phyloP scores from a whole-genome alignment of 2,113 vertebrate genomes.

The Todiramphus chloris region DNA sequence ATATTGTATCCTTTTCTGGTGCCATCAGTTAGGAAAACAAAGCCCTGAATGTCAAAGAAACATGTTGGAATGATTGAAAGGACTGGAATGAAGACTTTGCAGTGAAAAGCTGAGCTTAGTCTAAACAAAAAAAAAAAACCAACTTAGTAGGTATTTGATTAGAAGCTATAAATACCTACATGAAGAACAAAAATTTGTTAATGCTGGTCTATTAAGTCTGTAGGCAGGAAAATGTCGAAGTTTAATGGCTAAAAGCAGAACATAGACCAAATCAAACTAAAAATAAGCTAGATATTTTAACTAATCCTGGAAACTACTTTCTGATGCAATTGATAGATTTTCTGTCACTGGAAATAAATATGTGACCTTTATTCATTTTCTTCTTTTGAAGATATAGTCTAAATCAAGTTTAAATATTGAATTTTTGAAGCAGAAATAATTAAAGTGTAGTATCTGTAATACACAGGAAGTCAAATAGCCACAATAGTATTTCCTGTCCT shows the following conservation, averaged over 20 bases:
- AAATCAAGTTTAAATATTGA: conserved; percentile 49
- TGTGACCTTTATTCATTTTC: conserved; percentile 48
- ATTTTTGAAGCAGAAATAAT: conserved; percentile 54
- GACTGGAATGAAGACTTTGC: neutral
- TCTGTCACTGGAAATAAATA: conserved; percentile 50
- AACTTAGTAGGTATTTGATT: neutral
- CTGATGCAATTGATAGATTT: conserved; percentile 47
- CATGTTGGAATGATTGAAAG: neutral
- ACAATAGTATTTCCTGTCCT: conserved; percentile 28
- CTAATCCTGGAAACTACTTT: conserved; percentile 53
- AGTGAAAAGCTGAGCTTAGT: neutral
- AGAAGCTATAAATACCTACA: conserved; percentile 7
- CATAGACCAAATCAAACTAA: conserved; percentile 31
- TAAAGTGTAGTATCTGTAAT: conserved; percentile 14
- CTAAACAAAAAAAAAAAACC: neutral
- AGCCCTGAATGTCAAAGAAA: neutral
- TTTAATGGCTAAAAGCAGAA: conserved; percentile 29
- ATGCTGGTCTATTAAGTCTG: neutral
- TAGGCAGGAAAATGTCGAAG: neutral
- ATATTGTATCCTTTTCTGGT: neutral
- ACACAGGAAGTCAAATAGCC: conserved; percentile 43
- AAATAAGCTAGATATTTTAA: conserved; percentile 53
- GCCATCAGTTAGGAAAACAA: neutral
- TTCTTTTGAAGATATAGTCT: conserved; percentile 7
- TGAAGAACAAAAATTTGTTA: neutral